Percentiles rank a stretch among this genome's conserved stretches.
Conservation (phyloP, 2,888 invertebrate genomes). For the Torymus aiolomorphi region DNA sequence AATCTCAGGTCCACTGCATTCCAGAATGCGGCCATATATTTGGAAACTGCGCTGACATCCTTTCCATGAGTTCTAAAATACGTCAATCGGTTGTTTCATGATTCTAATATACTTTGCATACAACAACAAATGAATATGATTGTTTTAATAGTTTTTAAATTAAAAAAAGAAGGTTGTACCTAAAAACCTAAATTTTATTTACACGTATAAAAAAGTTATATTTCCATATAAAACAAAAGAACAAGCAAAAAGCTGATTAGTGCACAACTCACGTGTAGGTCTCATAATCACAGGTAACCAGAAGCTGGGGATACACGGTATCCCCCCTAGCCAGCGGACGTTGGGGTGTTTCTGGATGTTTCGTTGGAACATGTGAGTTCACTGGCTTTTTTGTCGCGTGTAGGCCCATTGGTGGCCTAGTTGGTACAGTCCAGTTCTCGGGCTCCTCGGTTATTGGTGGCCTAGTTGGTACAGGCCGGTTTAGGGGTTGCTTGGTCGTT, state of each 20-base stretch:
- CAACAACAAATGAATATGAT: no score
- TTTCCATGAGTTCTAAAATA: constrained; percentile 25
- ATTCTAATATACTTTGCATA: no score
- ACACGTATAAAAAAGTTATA: neutral
- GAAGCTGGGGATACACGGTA: constrained; percentile 40
- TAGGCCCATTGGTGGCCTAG: no score
- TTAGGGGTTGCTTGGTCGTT: no score
- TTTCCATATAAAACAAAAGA: neutral
- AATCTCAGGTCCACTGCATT: constrained; percentile 47
- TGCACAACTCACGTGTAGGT: constrained; percentile 33
- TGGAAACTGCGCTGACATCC: neutral
- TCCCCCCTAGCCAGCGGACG: neutral
- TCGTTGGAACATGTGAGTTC: neutral
- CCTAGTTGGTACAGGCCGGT: no score
- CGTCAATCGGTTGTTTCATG: no score
- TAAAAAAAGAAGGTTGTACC: no score
- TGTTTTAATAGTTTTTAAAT: no score
- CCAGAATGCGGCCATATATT: constrained; percentile 43
- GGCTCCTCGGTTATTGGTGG: no score
- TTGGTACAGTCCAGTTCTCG: no score
- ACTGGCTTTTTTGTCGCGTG: no score
- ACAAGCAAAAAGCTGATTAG: neutral
- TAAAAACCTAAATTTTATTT: no score
- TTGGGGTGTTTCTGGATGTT: neutral
- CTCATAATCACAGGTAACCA: constrained; percentile 38